These are phyloP conservation scores for Phenganax subtilis DNA, from an alignment of 92 coral and sea anemone species.

Conservation along the genomic window DNA sequence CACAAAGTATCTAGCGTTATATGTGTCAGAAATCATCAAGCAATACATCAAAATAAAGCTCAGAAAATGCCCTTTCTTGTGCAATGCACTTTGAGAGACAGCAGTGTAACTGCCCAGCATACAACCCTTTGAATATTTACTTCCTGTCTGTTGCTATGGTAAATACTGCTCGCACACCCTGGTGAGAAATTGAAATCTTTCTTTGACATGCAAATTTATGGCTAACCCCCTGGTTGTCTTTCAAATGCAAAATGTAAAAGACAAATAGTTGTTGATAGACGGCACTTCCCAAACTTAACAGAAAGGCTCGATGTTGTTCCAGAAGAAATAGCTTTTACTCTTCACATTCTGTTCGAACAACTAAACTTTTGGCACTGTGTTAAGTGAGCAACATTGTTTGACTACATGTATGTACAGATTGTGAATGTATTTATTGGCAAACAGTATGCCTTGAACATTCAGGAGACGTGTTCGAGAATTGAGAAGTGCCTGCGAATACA, in stretches of 20 bases:
- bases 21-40: not conserved
- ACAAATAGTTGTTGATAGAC: not conserved
- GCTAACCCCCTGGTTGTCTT: not conserved
- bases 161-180: no score
- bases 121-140: no score
- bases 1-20: not conserved
- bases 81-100: not conserved
- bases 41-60: not conserved
- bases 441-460: no score
- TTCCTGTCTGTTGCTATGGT: no score
- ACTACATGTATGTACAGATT: constrained; percentile 20
- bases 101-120: no score
- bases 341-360: not conserved
- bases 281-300: not conserved
- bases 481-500: not conserved
- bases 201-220: not conserved
- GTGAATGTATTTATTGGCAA: not conserved
- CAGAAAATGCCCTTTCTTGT: not conserved
- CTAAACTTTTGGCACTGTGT: no score
- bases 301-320: not conserved
- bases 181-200: no score
- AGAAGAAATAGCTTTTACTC: not conserved
- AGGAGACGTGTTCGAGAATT: no score
- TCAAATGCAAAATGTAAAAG: not conserved
- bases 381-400: not conserved